phyloP scores from a whole-genome alignment of 2,888 invertebrate genomes.

The Drosophila macrospina region DNA sequence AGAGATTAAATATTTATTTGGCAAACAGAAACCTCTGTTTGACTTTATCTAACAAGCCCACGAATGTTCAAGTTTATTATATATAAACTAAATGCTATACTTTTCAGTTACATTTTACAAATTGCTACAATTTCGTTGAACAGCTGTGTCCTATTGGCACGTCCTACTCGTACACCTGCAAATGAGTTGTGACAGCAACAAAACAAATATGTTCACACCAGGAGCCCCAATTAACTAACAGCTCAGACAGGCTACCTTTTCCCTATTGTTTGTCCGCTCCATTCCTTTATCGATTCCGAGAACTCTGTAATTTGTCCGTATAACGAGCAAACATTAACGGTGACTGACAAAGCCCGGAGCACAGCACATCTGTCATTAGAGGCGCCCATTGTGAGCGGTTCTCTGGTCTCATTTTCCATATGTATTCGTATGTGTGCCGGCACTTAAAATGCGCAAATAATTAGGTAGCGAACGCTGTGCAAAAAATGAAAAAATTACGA shows the following conservation, averaged over 20 bases:
- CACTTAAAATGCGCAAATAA: constrained; percentile 72
- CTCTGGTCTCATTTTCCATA: constrained; percentile 33
- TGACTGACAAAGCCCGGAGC: constrained; percentile 23
- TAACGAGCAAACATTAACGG: constrained; percentile 48
- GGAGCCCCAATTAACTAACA: constrained; percentile 37
- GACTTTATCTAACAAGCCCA: constrained; percentile 6
- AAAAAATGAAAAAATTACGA: constrained; percentile 16
- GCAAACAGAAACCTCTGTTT: constrained; percentile 34
- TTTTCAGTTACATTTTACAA: constrained; percentile 7
- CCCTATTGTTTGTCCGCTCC: constrained; percentile 4
- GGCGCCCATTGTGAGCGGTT: constrained; percentile 50
- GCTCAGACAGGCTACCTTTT: constrained; percentile 25
- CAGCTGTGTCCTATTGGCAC: constrained; percentile 31
- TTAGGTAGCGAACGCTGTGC: constrained; percentile 59
- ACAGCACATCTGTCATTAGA: constrained; percentile 55
- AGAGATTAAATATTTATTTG: constrained; percentile 38
- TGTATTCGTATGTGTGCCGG: constrained; percentile 45
- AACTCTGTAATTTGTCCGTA: constrained; percentile 48
- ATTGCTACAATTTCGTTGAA: constrained; percentile 21
- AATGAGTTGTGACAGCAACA: constrained; percentile 23
- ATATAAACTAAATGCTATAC: constrained; percentile 13
- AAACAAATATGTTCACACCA: constrained; percentile 31
- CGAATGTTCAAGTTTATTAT: neutral
- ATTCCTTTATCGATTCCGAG: constrained; percentile 53
- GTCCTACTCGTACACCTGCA: constrained; percentile 1